These are phyloP conservation scores for Acronicta alni DNA, from an alignment of 2,888 invertebrate species.

Conservation along the genomic window DNA sequence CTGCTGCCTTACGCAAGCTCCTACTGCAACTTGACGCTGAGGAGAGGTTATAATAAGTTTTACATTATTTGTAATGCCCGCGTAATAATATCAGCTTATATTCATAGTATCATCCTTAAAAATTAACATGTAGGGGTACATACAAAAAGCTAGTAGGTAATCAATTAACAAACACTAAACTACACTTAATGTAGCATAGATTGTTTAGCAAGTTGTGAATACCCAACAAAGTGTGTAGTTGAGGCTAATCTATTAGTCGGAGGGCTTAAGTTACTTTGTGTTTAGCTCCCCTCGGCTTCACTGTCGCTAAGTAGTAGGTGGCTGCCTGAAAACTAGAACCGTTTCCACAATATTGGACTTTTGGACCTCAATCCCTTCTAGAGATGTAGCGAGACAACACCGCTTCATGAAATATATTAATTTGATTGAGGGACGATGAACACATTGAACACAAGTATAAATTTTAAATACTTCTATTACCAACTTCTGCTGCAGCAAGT, in stretches of 20 bases:
- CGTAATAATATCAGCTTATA: no score
- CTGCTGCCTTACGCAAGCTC: slow-evolving; percentile 81
- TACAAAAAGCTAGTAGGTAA: background rate
- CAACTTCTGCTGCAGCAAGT: no score
- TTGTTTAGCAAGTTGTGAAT: slow-evolving; percentile 18
- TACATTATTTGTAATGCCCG: no score
- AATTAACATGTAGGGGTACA: background rate
- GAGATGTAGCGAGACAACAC: background rate
- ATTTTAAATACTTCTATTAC: no score
- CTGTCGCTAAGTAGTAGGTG: slow-evolving; percentile 26
- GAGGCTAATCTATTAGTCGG: slow-evolving; percentile 13
- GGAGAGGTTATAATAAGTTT: slow-evolving; percentile 70
- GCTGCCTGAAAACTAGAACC: slow-evolving; percentile 13
- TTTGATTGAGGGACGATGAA: slow-evolving; percentile 7
- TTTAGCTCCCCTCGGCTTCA: slow-evolving; percentile 31
- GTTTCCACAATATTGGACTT: slow-evolving; percentile 3
- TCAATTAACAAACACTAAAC: background rate
- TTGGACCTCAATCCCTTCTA: background rate
- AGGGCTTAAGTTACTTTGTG: slow-evolving; percentile 53
- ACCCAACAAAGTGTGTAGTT: no score
- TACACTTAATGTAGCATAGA: background rate
- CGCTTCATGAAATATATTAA: slow-evolving; percentile 24
- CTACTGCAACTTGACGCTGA: slow-evolving; percentile 81
- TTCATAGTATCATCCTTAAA: no score
- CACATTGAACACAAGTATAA: no score